A percentile compares a stretch with the other conserved stretches of the same genome.
Conservation (phyloP, 2,888 invertebrate genomes). For the Cantharis nigra region DNA sequence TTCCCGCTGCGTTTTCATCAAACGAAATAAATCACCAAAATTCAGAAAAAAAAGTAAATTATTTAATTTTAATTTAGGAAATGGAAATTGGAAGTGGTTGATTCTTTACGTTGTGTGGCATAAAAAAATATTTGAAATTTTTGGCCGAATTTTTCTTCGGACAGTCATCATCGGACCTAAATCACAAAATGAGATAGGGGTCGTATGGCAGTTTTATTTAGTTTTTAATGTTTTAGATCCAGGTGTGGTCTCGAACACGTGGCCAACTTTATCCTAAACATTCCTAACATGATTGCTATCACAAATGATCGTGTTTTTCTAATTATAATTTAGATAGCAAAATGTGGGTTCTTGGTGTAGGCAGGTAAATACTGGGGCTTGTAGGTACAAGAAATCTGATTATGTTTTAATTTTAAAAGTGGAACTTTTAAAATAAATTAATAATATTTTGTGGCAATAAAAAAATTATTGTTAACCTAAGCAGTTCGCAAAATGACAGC, state of each 20-base stretch:
- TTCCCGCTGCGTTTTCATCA: constrained; percentile 16
- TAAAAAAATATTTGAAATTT: neutral
- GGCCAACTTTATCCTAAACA: constrained; percentile 16
- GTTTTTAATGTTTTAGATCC: constrained; percentile 16
- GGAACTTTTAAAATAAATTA: neutral
- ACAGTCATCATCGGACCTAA: constrained; percentile 7
- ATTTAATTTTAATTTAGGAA: constrained; percentile 12
- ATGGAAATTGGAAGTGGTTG: neutral
- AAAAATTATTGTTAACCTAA: constrained; percentile 17
- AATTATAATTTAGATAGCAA: constrained; percentile 26
- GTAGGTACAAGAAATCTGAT: neutral
- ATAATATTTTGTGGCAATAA: neutral
- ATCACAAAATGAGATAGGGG: constrained; percentile 7
- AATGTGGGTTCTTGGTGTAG: constrained; percentile 16
- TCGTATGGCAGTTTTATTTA: constrained; percentile 25
- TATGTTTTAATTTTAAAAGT: neutral
- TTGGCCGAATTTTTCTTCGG: neutral
- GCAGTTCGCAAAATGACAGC: constrained; percentile 35
- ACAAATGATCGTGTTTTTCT: constrained; percentile 15
- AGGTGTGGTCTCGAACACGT: constrained; percentile 23
- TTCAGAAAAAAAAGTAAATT: constrained; percentile 6
- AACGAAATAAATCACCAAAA: constrained; percentile 11
- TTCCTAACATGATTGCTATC: constrained; percentile 24
- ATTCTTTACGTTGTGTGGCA: neutral
- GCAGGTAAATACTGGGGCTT: constrained; percentile 11